Evolutionary conservation across 2,888 invertebrate genomes (phyloP).

Genomic region (Lithosia quadra): DNA sequence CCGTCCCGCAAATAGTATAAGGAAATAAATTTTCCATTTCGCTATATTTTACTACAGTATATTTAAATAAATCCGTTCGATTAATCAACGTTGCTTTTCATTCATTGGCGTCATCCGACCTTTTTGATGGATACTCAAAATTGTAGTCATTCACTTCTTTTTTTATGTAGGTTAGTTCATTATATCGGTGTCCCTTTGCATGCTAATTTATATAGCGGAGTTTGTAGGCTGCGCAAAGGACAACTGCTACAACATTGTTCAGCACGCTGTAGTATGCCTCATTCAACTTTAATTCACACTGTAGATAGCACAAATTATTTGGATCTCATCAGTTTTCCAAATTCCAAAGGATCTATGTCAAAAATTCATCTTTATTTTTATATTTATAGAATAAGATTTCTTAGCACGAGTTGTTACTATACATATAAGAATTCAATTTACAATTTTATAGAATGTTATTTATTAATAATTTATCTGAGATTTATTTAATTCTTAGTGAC

Average conservation of each 20-base stretch:
- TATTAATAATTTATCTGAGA: background rate
- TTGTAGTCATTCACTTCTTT: slow-evolving; percentile 85
- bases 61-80: slow-evolving; percentile 77
- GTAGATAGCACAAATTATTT: slow-evolving; percentile 19
- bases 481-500: background rate
- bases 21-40: slow-evolving; percentile 66
- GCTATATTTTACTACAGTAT: slow-evolving; percentile 71
- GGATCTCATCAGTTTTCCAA: slow-evolving; percentile 5
- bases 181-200: slow-evolving; percentile 79
- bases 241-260: slow-evolving; percentile 31
- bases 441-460: background rate
- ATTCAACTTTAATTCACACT: slow-evolving; percentile 23
- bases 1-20: slow-evolving; percentile 85
- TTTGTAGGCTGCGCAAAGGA: slow-evolving; percentile 29
- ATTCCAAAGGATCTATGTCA: background rate
- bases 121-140: slow-evolving; percentile 62
- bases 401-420: background rate
- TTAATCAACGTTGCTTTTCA: slow-evolving; percentile 80
- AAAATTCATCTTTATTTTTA: background rate
- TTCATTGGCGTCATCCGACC: slow-evolving; percentile 76
- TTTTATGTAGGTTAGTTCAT: slow-evolving; percentile 56
- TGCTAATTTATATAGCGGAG: slow-evolving; percentile 69
- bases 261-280: slow-evolving; percentile 41
- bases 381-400: background rate
- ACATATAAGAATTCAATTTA: background rate